phyloP scores from a whole-genome alignment of 2,113 vertebrate genomes.

The Ibidorhyncha struthersii region DNA sequence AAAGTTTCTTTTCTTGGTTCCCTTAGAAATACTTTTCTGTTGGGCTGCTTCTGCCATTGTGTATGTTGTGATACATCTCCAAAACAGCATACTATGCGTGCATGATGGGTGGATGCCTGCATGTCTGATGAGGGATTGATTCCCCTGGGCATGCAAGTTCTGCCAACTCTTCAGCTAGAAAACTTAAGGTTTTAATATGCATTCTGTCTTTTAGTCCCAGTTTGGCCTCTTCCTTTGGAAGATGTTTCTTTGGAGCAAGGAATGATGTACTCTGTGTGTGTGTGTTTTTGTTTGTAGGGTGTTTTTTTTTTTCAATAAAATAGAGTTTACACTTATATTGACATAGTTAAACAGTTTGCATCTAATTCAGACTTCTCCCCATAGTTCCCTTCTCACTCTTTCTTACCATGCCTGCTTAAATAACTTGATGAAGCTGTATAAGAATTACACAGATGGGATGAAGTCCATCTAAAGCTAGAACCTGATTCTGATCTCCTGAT shows the following conservation, averaged over 20 bases:
- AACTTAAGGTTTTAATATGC: constrained; percentile 26
- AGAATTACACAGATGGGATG: background rate
- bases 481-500: background rate
- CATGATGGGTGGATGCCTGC: background rate
- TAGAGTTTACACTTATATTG: background rate
- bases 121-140: constrained; percentile 9
- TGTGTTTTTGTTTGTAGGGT: background rate
- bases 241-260: background rate
- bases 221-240: background rate
- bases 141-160: background rate
- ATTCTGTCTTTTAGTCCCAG: background rate
- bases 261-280: background rate
- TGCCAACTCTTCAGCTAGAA: constrained; percentile 22
- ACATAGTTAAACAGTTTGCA: background rate
- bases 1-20: background rate
- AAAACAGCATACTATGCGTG: background rate
- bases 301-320: background rate
- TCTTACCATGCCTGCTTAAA: background rate
- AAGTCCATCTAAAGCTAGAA: background rate
- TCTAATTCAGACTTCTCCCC: background rate
- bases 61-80: background rate
- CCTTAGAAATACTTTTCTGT: background rate
- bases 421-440: background rate
- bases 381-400: background rate
- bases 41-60: background rate